Conservation (phyloP, 1,140 invertebrate species). For the Centruroides vittatus region DNA sequence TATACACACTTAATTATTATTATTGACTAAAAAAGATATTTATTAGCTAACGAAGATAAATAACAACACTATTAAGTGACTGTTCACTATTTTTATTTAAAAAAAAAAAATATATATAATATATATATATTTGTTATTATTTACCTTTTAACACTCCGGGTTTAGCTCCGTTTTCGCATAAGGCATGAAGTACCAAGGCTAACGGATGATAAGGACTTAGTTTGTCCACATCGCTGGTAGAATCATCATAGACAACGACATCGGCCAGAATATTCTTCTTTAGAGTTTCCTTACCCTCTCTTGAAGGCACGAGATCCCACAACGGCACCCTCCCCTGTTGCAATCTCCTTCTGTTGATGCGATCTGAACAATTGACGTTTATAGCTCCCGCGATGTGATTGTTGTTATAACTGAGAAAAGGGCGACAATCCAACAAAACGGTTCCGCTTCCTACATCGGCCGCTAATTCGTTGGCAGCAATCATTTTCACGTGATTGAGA, state of each 20-base stretch:
- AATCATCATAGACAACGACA: conserved; percentile 51
- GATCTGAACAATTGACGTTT: conserved; percentile 58
- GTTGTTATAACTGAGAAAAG: conserved; percentile 54
- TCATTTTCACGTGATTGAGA: neutral
- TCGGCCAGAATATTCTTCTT: conserved; percentile 28
- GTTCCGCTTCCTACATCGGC: neutral
- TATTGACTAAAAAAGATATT: too few species aligned
- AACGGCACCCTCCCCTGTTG: conserved; percentile 49
- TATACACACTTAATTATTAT: too few species aligned
- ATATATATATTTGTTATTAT: conserved; percentile 18
- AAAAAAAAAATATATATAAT: too few species aligned
- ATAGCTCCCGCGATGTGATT: conserved; percentile 56
- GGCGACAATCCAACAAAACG: conserved; percentile 45
- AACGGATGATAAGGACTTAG: conserved; percentile 44
- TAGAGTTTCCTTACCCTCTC: conserved; percentile 46
- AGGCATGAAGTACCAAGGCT: conserved; percentile 46
- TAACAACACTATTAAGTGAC: too few species aligned
- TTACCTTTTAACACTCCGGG: conserved; percentile 54
- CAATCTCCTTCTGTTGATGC: conserved; percentile 50
- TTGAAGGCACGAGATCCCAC: conserved; percentile 46
- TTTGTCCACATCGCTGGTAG: conserved; percentile 41
- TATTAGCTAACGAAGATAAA: too few species aligned
- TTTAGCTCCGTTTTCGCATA: conserved; percentile 53
- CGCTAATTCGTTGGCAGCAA: conserved; percentile 6
- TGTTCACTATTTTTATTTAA: too few species aligned